phyloP scores from a whole-genome alignment of 2,113 vertebrate species.

The Caranx melampygus region DNA sequence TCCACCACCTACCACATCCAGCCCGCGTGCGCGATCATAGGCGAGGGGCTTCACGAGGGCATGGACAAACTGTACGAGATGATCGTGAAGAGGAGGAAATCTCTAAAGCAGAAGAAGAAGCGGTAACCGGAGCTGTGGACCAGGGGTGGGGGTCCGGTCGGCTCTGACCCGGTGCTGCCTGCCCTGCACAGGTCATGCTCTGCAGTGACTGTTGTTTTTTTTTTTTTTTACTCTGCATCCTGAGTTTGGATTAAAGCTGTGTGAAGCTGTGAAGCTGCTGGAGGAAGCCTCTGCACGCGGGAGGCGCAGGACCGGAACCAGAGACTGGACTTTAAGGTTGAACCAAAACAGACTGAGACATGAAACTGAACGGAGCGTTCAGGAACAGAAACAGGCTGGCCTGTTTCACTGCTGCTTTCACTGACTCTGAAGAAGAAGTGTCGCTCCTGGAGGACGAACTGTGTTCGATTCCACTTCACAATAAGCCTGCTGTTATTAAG shows the following conservation, averaged over 20 bases:
- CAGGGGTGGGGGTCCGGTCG: background rate
- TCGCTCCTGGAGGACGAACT: conserved; percentile 49
- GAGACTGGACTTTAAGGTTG: background rate
- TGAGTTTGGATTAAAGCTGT: conserved; percentile 38
- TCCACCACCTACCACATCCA: conserved; percentile 95
- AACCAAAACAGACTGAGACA: conserved; percentile 6
- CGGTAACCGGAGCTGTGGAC: conserved; percentile 81
- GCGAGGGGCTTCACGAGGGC: conserved; percentile 96
- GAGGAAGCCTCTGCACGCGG: conserved; percentile 14
- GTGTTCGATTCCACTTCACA: no score
- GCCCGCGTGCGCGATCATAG: conserved; percentile 96
- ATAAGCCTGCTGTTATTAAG: no score
- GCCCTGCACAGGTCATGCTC: conserved; percentile 15
- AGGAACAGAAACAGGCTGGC: conserved; percentile 72
- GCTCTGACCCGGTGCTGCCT: conserved; percentile 19
- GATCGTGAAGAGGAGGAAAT: conserved; percentile 95
- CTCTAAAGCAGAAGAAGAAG: conserved; percentile 96
- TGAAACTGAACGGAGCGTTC: conserved; percentile 1
- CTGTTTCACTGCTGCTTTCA: conserved; percentile 47
- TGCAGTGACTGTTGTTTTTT: conserved; percentile 17
- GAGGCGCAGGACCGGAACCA: background rate
- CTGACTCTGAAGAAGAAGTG: conserved; percentile 41
- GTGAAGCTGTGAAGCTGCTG: conserved; percentile 42
- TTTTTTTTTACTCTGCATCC: background rate
- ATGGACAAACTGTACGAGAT: conserved; percentile 99